Base-by-base conservation (phyloP, 2,888 invertebrate species). In the Lydus trimaculatus region DNA sequence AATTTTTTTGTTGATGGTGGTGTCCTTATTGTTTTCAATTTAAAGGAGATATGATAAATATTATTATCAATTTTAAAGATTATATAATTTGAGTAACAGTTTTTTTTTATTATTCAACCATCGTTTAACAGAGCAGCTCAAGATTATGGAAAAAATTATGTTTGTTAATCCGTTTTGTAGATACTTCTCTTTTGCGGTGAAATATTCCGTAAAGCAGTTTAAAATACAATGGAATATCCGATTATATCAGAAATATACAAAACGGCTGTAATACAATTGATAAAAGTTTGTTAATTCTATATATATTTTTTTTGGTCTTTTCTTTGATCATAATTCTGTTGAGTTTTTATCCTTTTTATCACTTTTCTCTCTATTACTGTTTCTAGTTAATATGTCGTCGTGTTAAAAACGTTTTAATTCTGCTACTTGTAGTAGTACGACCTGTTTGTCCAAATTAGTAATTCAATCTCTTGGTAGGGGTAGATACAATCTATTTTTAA, bases 401-500 rank as follows among this genome's bases (percentile, higher is more conserved):
- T 48, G 43, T 39, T 39, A n/a, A 39, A 43, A 20, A 23, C 25
- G 52, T 52, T 23, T 25, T 25, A 52, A 52, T 52, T 62, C 9
- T 39, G 36, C 23, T 36, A 62, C 39, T 62, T n/a, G n/a, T n/a
- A n/a, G n/a, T n/a, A n/a, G n/a, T n/a, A 59, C 60, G 65, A 71
- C 67, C 64, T 63, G 64, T 65, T 31, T 36, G 60, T 43, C 71
- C 63, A 63, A 71, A 71, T 71, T 71, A 63, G 63, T 71, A 71
- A 71, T 71, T 71, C 71, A 71, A 71, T 71, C 52, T 67, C 67
- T n/a, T n/a, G n/a, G n/a, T n/a, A n/a, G n/a, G 59, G 61, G 62
- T 64, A 63, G 67, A 43, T 61, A 65, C 70, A 71, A 71, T 71
- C 65, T 63, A 71, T 71, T 71, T 71, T 71, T 71, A 65, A 71